Conservation (phyloP, 1,140 invertebrate species). For the Stenopsyche tienmushanensis region DNA sequence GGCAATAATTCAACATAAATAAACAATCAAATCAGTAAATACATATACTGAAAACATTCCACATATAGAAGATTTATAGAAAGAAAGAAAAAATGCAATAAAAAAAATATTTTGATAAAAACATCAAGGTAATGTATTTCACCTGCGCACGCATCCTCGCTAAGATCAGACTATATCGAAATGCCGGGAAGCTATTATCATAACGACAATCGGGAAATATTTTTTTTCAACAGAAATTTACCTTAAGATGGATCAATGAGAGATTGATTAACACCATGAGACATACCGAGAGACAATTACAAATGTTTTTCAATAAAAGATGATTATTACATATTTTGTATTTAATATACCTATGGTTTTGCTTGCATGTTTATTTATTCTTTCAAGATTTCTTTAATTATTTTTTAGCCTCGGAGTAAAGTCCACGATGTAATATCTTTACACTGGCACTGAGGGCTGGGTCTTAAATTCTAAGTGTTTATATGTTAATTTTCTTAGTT, state of each 20-base stretch:
- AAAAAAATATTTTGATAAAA: no score
- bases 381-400: constrained; percentile 30
- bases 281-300: constrained; percentile 39
- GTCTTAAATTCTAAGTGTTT: constrained; percentile 41
- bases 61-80: constrained; percentile 29
- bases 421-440: constrained; percentile 42
- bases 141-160: not conserved
- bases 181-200: no score
- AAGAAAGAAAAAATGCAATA: not conserved
- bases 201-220: no score
- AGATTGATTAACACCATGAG: constrained; percentile 32
- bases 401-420: constrained; percentile 41
- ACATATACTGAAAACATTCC: constrained; percentile 33
- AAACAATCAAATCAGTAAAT: constrained; percentile 20
- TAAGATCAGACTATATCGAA: no score
- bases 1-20: not conserved
- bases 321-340: constrained; percentile 33
- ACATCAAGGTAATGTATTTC: no score
- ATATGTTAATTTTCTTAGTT: constrained; percentile 17
- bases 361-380: constrained; percentile 29
- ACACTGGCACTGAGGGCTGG: constrained; percentile 43
- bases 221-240: no score
- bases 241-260: constrained; percentile 11
- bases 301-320: constrained; percentile 33
- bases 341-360: constrained; percentile 40